Evolutionary conservation across 2,113 vertebrate species (phyloP).

Genomic region (Philantomba maxwellii): DNA sequence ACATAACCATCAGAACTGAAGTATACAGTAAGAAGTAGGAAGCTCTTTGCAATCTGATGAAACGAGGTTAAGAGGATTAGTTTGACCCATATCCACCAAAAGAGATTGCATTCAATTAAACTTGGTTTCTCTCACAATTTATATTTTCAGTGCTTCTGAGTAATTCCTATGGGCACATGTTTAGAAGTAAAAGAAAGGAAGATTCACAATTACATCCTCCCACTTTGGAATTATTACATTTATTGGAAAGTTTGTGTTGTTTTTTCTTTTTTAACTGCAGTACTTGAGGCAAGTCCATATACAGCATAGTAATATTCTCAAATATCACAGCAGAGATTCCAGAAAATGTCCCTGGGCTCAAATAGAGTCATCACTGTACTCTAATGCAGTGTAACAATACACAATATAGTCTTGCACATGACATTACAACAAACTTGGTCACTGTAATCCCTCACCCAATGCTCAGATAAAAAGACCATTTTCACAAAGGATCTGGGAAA

Average conservation of each 20-base stretch:
- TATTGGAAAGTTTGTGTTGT: conserved; percentile 8
- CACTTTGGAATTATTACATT: not conserved
- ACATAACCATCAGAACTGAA: conserved; percentile 35
- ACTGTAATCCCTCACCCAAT: not conserved
- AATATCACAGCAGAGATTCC: conserved; percentile 56
- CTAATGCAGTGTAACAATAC: conserved; percentile 22
- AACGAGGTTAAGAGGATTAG: conserved; percentile 29
- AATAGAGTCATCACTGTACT: conserved; percentile 21
- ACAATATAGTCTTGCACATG: not conserved
- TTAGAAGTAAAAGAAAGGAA: conserved; percentile 31
- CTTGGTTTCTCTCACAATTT: not conserved
- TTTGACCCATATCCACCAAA: conserved; percentile 39
- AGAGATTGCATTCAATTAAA: not conserved
- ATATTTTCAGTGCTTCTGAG: not conserved
- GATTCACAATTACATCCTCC: not conserved
- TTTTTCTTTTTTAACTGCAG: not conserved
- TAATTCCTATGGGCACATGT: not conserved
- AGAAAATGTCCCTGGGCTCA: conserved; percentile 38
- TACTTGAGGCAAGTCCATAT: conserved; percentile 41
- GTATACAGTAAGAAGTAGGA: not conserved
- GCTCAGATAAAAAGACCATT: conserved; percentile 1
- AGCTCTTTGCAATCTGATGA: conserved; percentile 38
- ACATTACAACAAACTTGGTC: conserved; percentile 45
- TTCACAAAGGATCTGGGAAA: not conserved
- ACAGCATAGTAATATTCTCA: conserved; percentile 57